Conservation (phyloP, 2,797 vertebrate species). For the Phrynocephalus vlangalii region DNA sequence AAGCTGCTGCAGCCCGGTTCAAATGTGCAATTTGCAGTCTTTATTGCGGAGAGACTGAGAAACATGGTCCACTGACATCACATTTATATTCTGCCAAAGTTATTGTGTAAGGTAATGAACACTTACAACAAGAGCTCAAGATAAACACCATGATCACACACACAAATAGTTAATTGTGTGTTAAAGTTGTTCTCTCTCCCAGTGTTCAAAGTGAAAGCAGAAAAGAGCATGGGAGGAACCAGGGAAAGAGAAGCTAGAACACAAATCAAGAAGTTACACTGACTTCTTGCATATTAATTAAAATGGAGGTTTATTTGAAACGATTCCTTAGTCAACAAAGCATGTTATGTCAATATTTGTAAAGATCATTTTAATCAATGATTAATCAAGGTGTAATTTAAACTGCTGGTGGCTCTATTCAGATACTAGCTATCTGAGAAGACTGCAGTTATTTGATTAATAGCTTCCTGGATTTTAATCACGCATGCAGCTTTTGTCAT, state of each 20-base stretch:
- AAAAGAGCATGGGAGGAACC: slow-evolving; percentile 8
- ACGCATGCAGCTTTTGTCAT: neutral
- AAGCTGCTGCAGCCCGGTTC: slow-evolving; percentile 32
- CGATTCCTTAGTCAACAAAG: neutral
- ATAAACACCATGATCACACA: slow-evolving; percentile 37
- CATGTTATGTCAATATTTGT: slow-evolving; percentile 34
- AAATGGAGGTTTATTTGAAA: slow-evolving; percentile 21
- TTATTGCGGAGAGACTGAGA: slow-evolving; percentile 41
- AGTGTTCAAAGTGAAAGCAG: slow-evolving; percentile 30
- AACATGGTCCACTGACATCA: slow-evolving; percentile 38
- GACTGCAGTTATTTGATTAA: slow-evolving; percentile 4
- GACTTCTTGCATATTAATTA: slow-evolving; percentile 32
- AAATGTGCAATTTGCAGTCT: slow-evolving; percentile 43
- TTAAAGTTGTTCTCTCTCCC: neutral
- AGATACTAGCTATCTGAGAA: neutral
- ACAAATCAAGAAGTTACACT: neutral
- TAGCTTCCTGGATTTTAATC: neutral
- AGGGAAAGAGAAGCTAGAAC: slow-evolving; percentile 40
- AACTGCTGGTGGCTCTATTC: neutral
- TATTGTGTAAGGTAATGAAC: slow-evolving; percentile 37
- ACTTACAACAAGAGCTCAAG: slow-evolving; percentile 7
- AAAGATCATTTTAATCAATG: slow-evolving; percentile 45
- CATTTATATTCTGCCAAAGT: slow-evolving; percentile 37
- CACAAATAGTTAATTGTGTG: slow-evolving; percentile 39
- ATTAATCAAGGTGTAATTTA: slow-evolving; percentile 40